These are phyloP conservation scores for Apostichopus leukothele DNA, from an alignment of 53 echinoderm and acorn worm genomes.

Conservation along the genomic window DNA sequence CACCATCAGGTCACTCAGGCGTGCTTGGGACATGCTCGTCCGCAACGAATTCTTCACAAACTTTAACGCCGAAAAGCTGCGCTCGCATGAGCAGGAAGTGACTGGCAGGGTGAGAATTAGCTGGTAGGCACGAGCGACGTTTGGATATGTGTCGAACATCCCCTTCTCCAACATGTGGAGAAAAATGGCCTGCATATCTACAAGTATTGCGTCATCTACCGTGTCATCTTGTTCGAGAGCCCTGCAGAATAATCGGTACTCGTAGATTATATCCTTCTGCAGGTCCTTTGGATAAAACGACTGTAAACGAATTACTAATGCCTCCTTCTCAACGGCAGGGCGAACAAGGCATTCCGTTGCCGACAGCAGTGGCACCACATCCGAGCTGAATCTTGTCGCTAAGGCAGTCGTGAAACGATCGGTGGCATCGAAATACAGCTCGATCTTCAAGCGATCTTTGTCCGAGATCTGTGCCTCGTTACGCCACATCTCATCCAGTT, in stretches of 20 bases:
- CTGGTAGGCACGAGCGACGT: not conserved
- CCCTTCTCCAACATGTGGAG: not conserved
- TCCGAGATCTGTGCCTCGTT: not conserved
- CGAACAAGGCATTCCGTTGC: constrained; percentile 20
- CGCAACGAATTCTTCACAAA: no score
- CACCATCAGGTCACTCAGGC: no score
- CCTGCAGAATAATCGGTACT: constrained; percentile 24
- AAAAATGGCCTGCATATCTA: constrained; percentile 10
- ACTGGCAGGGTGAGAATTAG: no score
- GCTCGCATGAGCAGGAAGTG: no score
- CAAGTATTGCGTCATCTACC: not conserved
- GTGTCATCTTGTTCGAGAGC: constrained; percentile 8
- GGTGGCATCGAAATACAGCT: constrained; percentile 23
- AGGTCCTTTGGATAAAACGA: constrained; percentile 11
- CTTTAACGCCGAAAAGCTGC: no score
- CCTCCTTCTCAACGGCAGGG: not conserved
- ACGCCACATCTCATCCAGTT: not conserved
- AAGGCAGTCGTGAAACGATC: constrained; percentile 19
- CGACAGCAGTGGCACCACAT: constrained; percentile 21
- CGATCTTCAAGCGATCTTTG: not conserved
- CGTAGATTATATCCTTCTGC: constrained; percentile 28
- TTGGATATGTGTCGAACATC: constrained; percentile 8
- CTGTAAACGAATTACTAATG: constrained; percentile 19
- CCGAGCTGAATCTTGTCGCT: constrained; percentile 16
- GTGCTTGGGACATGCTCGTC: no score